A percentile compares a stretch with the other conserved stretches of the same genome.
phyloP scores from a whole-genome alignment of 1,140 invertebrate species.

The Drosophila ambigua region DNA sequence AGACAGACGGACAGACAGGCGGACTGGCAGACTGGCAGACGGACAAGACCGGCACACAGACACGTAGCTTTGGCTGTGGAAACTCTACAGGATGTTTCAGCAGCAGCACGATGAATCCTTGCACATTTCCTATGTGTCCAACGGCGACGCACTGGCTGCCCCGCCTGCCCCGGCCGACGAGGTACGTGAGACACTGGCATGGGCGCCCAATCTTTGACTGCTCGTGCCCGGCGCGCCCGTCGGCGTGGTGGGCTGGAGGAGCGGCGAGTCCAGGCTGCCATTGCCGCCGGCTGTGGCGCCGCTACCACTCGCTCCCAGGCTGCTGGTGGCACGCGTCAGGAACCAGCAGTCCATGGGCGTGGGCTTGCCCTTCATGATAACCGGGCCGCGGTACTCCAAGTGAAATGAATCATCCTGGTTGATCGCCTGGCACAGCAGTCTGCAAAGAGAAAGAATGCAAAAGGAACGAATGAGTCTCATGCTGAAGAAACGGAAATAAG shows the following conservation, averaged over 20 bases:
- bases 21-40: constrained; percentile 30
- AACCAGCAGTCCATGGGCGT: constrained; percentile 98
- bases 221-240: constrained; percentile 38
- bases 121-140: constrained; percentile 72
- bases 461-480: constrained; percentile 12
- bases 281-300: constrained; percentile 53
- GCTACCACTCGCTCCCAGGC: constrained; percentile 22
- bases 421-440: constrained; percentile 91
- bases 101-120: constrained; percentile 72
- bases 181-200: constrained; percentile 69
- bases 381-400: constrained; percentile 93
- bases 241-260: constrained; percentile 66
- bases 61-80: constrained; percentile 3
- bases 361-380: constrained; percentile 98
- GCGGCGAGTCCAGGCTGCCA: constrained; percentile 72
- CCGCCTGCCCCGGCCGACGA: constrained; percentile 42
- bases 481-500: not conserved
- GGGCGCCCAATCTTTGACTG: constrained; percentile 42
- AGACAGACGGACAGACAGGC: constrained; percentile 4
- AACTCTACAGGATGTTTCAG: constrained; percentile 78
- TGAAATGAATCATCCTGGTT: constrained; percentile 94
- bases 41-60: constrained; percentile 47
- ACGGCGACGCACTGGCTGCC: constrained; percentile 33
- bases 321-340: constrained; percentile 86
- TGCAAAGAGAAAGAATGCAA: constrained; percentile 85